Evolutionary conservation across 2,113 vertebrate genomes (phyloP).

Genomic region (Laticauda laticaudata): DNA sequence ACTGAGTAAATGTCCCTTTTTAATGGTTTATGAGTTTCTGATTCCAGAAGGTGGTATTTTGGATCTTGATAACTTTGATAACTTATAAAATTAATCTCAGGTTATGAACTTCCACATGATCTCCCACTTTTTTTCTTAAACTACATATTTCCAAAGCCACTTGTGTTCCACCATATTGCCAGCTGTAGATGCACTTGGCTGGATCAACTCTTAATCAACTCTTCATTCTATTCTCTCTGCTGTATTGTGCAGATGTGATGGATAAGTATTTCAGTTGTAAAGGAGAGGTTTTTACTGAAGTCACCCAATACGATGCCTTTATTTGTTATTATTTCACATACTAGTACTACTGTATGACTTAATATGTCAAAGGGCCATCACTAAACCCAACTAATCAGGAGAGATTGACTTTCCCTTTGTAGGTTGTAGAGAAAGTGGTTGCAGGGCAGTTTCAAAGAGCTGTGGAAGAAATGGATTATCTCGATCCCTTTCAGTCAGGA

Average conservation of each 20-base stretch:
- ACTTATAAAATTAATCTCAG: not conserved
- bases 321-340: not conserved
- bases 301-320: not conserved
- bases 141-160: not conserved
- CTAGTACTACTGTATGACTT: not conserved
- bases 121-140: not conserved
- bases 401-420: too few species aligned
- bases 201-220: not conserved
- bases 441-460: too few species aligned
- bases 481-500: too few species aligned
- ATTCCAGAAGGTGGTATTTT: not conserved
- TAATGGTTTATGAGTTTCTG: not conserved
- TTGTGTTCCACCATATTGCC: not conserved
- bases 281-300: not conserved
- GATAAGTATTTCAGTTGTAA: not conserved
- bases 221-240: not conserved
- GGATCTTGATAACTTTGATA: not conserved
- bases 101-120: not conserved
- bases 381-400: too few species aligned
- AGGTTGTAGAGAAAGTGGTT: too few species aligned
- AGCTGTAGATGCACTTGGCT: not conserved
- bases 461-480: too few species aligned
- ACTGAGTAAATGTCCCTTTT: not conserved
- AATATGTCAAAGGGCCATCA: not conserved
- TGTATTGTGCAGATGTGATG: not conserved